Evolutionary conservation across 1,140 invertebrate species (phyloP), one percentile per base, ranked within the genome.

Genomic region (Phocides pigmalion): DNA sequence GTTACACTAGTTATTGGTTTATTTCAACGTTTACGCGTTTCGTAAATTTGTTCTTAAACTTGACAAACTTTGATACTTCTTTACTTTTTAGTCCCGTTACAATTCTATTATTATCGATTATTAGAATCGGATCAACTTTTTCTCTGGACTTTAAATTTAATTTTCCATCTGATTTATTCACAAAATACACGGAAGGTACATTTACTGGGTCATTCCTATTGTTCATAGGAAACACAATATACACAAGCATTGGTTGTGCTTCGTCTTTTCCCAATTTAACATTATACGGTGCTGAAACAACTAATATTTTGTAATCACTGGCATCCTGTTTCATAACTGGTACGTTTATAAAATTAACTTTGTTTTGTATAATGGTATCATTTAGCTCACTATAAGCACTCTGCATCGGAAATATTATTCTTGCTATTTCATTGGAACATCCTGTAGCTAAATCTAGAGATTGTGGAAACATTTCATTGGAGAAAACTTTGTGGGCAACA

Each of bases 51-150:
- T 74, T 89, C 67, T 67, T 83, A 44, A 89, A 89, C 44, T 49
- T 81, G 0, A 89, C 50, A 53, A 73, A 77, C 58, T 82, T 87
- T 6, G 74, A 65, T n/a, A 89, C 68, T 62, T 80, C 76, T 51
- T 71, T 81, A 62, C 87, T 89, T 49, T 79, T 84, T 2, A 87
- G 41, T 1, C 81, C 79, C 0, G 87, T 87, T 0, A 86, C 81
- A 0, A 79, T 89, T 25, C 87, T 63, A 37, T 89, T 89, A 53
- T 62, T 84, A 37, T 89, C 76, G 8, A 89, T 56, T 17, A 89
- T 64, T 5, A 86, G 49, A 47, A 89, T 66, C 0, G 81, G 79
- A 15, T 81, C 80, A 4, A 66, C 28, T 14, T 53, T 73, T 37
- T 68, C 64, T 32, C 66, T 78, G 25, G 71, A 70, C 6, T 61